These are phyloP conservation scores for Rugalucina vietnamica DNA, from an alignment of 2,888 invertebrate species.

Conservation along the genomic window DNA sequence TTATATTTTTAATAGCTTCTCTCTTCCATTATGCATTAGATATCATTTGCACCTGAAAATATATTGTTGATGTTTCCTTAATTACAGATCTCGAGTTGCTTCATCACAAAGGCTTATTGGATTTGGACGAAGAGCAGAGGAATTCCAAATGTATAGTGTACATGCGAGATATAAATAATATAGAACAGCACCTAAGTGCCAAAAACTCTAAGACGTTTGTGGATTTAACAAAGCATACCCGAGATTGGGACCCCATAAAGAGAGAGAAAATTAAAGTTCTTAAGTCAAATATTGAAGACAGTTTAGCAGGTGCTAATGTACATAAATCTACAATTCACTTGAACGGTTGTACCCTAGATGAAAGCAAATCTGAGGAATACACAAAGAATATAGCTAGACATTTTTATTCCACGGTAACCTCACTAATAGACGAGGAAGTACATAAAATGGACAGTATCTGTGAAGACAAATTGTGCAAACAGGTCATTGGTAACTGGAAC, in stretches of 20 bases:
- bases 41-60: too few relatives aligned
- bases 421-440: conserved; percentile 68
- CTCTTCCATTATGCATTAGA: too few relatives aligned
- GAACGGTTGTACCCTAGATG: conserved; percentile 53
- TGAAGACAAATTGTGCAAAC: conserved; percentile 70
- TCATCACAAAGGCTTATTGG: conserved; percentile 63
- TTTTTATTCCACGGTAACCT: conserved; percentile 68
- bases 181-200: conserved; percentile 50
- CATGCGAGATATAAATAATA: conserved; percentile 58
- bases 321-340: conserved; percentile 46
- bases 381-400: conserved; percentile 63
- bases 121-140: conserved; percentile 26
- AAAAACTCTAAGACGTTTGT: conserved; percentile 58
- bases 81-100: conserved; percentile 71
- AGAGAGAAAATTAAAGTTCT: conserved; percentile 20
- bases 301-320: conserved; percentile 45
- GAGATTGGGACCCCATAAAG: conserved; percentile 28
- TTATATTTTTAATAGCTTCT: too few relatives aligned
- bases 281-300: conserved; percentile 22
- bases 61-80: not conserved
- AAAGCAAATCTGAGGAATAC: conserved; percentile 63
- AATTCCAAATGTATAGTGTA: conserved; percentile 65
- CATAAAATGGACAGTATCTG: conserved; percentile 45
- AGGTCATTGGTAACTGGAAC: conserved; percentile 72
- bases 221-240: conserved; percentile 33